These are phyloP conservation scores for Nothocercus julius DNA, from an alignment of 2,113 vertebrate species.

Conservation along the genomic window DNA sequence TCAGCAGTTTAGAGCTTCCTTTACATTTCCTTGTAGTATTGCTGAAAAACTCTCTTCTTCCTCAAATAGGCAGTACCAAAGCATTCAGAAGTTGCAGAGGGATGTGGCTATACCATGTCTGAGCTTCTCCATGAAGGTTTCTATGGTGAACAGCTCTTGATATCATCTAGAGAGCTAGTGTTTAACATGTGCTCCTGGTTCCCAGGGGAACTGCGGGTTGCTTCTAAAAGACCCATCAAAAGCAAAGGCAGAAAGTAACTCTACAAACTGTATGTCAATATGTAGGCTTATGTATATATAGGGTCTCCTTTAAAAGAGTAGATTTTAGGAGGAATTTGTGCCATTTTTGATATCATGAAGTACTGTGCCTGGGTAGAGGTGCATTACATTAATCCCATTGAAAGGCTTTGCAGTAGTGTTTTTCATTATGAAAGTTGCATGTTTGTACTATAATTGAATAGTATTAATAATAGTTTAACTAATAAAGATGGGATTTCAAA, in stretches of 20 bases:
- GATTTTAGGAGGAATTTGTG: not conserved
- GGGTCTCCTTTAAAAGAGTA: not conserved
- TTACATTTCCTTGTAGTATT: not conserved
- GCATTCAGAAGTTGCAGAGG: not conserved
- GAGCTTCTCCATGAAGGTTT: not conserved
- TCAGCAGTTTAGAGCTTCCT: not conserved
- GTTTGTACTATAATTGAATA: conserved; percentile 17
- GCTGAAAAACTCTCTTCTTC: not conserved
- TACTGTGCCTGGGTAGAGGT: not conserved
- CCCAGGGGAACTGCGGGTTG: not conserved
- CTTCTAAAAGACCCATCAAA: not conserved
- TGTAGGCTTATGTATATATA: not conserved
- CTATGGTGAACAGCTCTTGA: not conserved
- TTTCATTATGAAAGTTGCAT: conserved; percentile 7
- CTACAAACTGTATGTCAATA: not conserved
- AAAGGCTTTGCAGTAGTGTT: not conserved
- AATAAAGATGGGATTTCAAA: conserved; percentile 43
- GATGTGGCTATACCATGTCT: not conserved
- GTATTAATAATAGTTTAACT: conserved; percentile 31
- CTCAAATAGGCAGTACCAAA: not conserved
- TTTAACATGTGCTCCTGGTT: not conserved
- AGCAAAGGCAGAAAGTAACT: not conserved
- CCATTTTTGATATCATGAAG: not conserved
- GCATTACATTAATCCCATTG: not conserved
- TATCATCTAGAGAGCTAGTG: not conserved